Conservation (phyloP, 2,113 vertebrate genomes). For the Ameiurus melas region DNA sequence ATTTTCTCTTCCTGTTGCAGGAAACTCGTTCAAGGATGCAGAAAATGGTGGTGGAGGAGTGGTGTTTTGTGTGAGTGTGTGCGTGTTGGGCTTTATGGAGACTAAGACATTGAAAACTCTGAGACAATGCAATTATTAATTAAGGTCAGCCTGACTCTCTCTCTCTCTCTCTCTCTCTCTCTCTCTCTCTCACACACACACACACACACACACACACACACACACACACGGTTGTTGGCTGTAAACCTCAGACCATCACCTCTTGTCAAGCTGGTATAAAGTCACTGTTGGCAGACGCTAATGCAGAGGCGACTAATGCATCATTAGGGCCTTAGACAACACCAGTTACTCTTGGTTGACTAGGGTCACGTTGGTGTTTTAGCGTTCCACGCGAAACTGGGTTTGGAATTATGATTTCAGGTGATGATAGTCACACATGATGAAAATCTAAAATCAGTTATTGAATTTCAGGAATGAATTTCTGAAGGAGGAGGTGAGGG, state of each 20-base stretch:
- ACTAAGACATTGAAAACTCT: neutral
- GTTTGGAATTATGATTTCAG: neutral
- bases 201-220: neutral
- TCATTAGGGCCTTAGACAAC: neutral
- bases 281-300: slow-evolving; percentile 17
- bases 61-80: neutral
- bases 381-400: neutral
- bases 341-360: slow-evolving; percentile 9
- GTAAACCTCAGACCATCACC: slow-evolving; percentile 36
- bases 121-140: no score
- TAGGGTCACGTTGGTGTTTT: slow-evolving; percentile 1
- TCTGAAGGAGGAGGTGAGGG: neutral
- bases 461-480: neutral
- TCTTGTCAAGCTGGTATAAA: slow-evolving; percentile 12
- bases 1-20: slow-evolving; percentile 56
- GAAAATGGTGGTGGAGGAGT: neutral
- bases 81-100: slow-evolving; percentile 11
- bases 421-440: neutral
- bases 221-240: neutral
- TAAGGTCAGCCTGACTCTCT: neutral
- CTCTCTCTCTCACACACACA: no score
- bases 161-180: no score
- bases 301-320: neutral
- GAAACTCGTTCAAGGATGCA: slow-evolving; percentile 55
- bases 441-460: neutral